phyloP scores from a whole-genome alignment of 2,888 invertebrate genomes.

The Drosophila meridiana region DNA sequence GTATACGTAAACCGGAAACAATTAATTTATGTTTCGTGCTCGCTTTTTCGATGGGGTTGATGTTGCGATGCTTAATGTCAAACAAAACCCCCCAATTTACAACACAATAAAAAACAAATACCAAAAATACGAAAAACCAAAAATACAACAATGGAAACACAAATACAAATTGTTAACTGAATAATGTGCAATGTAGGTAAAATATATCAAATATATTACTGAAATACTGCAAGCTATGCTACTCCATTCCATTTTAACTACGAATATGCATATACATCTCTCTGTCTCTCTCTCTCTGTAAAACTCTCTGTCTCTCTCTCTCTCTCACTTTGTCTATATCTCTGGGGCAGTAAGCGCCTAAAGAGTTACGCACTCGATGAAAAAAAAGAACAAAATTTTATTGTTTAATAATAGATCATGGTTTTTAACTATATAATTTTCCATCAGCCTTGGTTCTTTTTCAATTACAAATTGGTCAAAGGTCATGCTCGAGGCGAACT shows the following conservation, averaged over 20 bases:
- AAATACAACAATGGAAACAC: conserved; percentile 47
- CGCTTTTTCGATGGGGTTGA: conserved; percentile 38
- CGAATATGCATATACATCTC: conserved; percentile 22
- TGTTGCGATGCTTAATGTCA: conserved; percentile 36
- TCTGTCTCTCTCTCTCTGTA: conserved; percentile 6
- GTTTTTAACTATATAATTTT: not conserved
- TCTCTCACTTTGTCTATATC: not conserved
- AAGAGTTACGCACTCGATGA: conserved; percentile 44
- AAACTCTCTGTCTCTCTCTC: not conserved
- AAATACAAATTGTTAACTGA: conserved; percentile 38
- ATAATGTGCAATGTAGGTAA: conserved; percentile 68
- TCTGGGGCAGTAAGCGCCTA: conserved; percentile 45
- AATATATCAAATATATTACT: conserved; percentile 50
- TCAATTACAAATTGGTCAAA: conserved; percentile 35
- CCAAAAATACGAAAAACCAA: conserved; percentile 36
- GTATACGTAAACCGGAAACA: conserved; percentile 36
- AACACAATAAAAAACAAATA: conserved; percentile 28
- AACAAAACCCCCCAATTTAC: conserved; percentile 30
- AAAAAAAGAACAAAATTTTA: not conserved
- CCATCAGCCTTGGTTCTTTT: not conserved
- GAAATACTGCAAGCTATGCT: conserved; percentile 43
- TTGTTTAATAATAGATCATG: conserved; percentile 23
- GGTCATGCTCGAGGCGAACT: conserved; percentile 38
- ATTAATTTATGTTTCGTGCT: conserved; percentile 51
- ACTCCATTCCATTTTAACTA: conserved; percentile 35